Percentiles rank a stretch among this genome's conserved stretches.
Conservation (phyloP, 2,797 vertebrate genomes). For the Adrianichthys oophorus region DNA sequence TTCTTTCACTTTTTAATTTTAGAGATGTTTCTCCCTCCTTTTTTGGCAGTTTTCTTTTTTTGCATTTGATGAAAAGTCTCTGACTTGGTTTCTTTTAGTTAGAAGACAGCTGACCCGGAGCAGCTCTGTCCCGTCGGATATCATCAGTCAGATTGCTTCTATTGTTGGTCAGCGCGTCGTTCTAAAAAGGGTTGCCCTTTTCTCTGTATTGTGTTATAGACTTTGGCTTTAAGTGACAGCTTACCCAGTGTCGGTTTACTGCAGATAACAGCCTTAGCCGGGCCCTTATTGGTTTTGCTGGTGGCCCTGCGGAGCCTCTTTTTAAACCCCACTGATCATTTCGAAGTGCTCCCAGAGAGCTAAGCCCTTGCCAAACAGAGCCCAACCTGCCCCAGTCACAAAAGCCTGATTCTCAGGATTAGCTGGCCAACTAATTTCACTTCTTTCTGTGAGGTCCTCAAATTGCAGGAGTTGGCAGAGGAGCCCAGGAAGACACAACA, state of each 20-base stretch:
- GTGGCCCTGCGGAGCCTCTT: constrained; percentile 71
- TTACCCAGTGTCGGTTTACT: constrained; percentile 77
- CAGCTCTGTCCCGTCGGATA: constrained; percentile 45
- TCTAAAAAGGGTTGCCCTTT: constrained; percentile 58
- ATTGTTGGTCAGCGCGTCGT: constrained; percentile 51
- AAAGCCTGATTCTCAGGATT: constrained; percentile 81
- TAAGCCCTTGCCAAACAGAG: constrained; percentile 83
- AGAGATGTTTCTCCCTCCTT: background rate
- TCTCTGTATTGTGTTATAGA: constrained; percentile 63
- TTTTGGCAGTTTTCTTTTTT: background rate
- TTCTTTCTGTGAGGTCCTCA: constrained; percentile 84
- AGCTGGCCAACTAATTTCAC: constrained; percentile 80
- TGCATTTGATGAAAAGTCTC: constrained; percentile 28
- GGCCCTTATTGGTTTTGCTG: constrained; percentile 73
- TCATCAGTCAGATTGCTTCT: constrained; percentile 61
- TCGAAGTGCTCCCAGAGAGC: constrained; percentile 74
- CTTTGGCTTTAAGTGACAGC: constrained; percentile 68
- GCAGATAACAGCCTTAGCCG: constrained; percentile 68
- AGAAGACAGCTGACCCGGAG: constrained; percentile 43
- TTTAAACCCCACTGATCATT: constrained; percentile 78
- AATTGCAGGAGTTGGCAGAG: constrained; percentile 66
- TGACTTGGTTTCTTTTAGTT: constrained; percentile 15
- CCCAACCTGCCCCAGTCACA: constrained; percentile 80
- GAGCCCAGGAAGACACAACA: constrained; percentile 72
- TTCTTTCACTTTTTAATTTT: background rate